Evolutionary conservation across 1,140 invertebrate genomes (phyloP).

Genomic region (Rhynchophorus ferrugineus): DNA sequence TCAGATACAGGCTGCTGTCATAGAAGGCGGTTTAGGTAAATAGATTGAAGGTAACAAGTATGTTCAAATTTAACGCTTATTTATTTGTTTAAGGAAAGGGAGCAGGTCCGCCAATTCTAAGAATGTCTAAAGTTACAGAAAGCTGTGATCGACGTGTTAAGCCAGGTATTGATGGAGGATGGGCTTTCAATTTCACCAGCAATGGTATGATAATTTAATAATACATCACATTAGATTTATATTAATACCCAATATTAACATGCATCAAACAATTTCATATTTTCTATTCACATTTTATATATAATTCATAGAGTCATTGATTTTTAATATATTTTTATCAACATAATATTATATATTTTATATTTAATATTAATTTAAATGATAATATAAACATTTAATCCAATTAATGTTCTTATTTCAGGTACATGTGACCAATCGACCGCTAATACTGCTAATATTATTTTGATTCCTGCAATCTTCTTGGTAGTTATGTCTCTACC

Average conservation of each 20-base stretch:
- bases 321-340: too few relatives aligned
- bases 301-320: too few relatives aligned
- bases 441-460: conserved; percentile 23
- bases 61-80: too few relatives aligned
- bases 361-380: not conserved
- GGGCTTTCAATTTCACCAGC: conserved; percentile 50
- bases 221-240: not conserved
- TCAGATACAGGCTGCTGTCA: conserved; percentile 23
- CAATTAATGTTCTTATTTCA: conserved; percentile 19
- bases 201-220: conserved; percentile 43
- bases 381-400: too few relatives aligned
- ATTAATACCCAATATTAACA: not conserved
- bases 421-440: conserved; percentile 34
- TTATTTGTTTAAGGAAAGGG: conserved; percentile 8
- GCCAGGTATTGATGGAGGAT: conserved; percentile 43
- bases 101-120: conserved; percentile 37
- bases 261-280: too few relatives aligned
- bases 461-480: conserved; percentile 25
- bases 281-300: too few relatives aligned
- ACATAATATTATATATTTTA: not conserved
- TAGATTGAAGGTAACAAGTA: too few relatives aligned
- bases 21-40: conserved; percentile 24
- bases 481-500: conserved; percentile 22
- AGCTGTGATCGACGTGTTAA: conserved; percentile 43
- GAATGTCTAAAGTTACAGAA: conserved; percentile 40